These are phyloP conservation scores for Chaetops frenatus DNA, from an alignment of 2,113 vertebrate species.

Conservation along the genomic window DNA sequence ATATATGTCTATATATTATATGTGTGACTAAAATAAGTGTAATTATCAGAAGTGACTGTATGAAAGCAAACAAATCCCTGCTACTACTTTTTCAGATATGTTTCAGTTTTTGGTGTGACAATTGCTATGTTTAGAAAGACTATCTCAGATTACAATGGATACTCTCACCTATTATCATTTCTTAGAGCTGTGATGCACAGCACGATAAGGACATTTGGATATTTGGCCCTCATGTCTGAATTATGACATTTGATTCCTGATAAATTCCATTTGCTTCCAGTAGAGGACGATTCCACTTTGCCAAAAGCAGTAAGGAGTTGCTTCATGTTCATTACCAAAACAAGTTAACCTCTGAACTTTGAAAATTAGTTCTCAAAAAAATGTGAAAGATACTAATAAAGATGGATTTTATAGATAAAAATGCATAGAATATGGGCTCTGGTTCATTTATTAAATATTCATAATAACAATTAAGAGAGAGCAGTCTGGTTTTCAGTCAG, in stretches of 20 bases:
- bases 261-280: neutral
- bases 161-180: neutral
- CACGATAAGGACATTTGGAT: neutral
- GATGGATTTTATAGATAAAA: conserved; percentile 23
- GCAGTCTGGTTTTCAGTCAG: neutral
- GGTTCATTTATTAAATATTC: conserved; percentile 37
- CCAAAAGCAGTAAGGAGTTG: conserved; percentile 3
- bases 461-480: neutral
- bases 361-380: conserved; percentile 29
- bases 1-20: neutral
- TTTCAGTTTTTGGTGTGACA: neutral
- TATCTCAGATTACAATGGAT: neutral
- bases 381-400: conserved; percentile 7
- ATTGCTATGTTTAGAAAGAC: neutral
- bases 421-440: neutral
- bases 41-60: neutral
- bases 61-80: neutral
- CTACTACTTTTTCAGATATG: neutral
- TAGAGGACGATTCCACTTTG: neutral
- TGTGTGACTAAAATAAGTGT: neutral
- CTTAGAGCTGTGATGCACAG: neutral
- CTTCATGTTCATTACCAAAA: conserved; percentile 18
- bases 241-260: neutral
- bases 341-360: conserved; percentile 23
- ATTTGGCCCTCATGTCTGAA: neutral